Percentiles rank a stretch among this genome's conserved stretches.
phyloP scores from a whole-genome alignment of 2,888 invertebrate genomes.

The Trissonchulus latispiculum region DNA sequence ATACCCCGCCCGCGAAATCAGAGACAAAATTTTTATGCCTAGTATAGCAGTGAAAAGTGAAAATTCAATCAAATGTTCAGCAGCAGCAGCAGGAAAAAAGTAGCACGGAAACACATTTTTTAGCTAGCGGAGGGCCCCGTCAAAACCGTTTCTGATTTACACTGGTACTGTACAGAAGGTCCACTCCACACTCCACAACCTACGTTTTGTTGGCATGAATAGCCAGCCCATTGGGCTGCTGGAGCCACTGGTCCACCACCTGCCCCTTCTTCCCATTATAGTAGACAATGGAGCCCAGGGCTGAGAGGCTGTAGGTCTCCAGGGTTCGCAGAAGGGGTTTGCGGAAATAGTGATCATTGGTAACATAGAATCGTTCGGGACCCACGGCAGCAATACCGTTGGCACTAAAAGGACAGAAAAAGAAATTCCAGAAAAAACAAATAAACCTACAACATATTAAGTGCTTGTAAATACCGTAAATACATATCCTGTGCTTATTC shows the following conservation, averaged over 20 bases:
- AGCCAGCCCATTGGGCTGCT: slow-evolving; percentile 32
- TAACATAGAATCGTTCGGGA: slow-evolving; percentile 35
- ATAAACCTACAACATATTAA: background rate
- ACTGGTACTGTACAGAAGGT: too few species aligned
- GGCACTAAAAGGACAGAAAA: slow-evolving; percentile 27
- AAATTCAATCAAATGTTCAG: too few species aligned
- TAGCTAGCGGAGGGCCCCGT: too few species aligned
- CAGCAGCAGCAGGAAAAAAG: too few species aligned
- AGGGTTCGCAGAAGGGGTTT: slow-evolving; percentile 25
- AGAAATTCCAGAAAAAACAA: slow-evolving; percentile 6
- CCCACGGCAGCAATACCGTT: slow-evolving; percentile 34
- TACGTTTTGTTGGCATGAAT: slow-evolving; percentile 27
- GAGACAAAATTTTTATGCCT: too few species aligned
- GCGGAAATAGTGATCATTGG: slow-evolving; percentile 32
- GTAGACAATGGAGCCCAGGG: slow-evolving; percentile 32
- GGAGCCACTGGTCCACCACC: slow-evolving; percentile 26
- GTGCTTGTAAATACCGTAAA: background rate
- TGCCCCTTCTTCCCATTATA: slow-evolving; percentile 33
- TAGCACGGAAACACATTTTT: too few species aligned
- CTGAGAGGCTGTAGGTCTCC: slow-evolving; percentile 25
- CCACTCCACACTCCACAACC: too few species aligned
- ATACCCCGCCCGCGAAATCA: too few species aligned
- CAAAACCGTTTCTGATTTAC: too few species aligned
- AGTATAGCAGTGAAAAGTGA: too few species aligned
- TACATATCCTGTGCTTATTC: too few species aligned